These are phyloP conservation scores for Sinocyclocheilus rhinocerous DNA, from an alignment of 2,113 vertebrate genomes.

Conservation along the genomic window DNA sequence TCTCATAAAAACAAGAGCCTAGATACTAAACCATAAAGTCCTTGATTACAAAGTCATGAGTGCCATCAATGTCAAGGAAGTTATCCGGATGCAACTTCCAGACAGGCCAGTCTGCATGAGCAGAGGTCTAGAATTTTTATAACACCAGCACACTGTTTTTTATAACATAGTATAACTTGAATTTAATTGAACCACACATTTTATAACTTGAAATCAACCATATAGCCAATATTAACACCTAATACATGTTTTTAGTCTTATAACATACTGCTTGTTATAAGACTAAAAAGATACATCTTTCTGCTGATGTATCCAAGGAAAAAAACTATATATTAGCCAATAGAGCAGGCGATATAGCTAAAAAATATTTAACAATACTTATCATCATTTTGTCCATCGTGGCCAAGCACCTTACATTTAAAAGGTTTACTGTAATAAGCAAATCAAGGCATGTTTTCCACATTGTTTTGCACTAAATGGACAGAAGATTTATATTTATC, in stretches of 20 bases:
- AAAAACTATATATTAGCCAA: background rate
- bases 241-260: background rate
- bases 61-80: background rate
- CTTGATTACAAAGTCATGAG: background rate
- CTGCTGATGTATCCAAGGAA: background rate
- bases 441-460: background rate
- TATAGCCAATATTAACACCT: background rate
- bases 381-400: background rate
- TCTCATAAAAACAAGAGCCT: slow-evolving; percentile 27
- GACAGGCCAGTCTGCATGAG: background rate
- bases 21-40: background rate
- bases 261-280: no score
- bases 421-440: background rate
- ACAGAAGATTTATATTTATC: background rate
- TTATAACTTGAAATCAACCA: background rate
- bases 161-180: background rate
- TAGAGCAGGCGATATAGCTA: background rate
- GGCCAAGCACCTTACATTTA: background rate
- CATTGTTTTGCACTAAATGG: background rate
- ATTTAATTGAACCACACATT: background rate
- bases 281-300: background rate
- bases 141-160: background rate
- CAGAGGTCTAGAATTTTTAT: background rate
- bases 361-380: slow-evolving; percentile 4
- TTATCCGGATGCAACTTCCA: background rate